These are phyloP conservation scores for Ellobium chinense DNA, from an alignment of 2,888 invertebrate species.

Conservation along the genomic window DNA sequence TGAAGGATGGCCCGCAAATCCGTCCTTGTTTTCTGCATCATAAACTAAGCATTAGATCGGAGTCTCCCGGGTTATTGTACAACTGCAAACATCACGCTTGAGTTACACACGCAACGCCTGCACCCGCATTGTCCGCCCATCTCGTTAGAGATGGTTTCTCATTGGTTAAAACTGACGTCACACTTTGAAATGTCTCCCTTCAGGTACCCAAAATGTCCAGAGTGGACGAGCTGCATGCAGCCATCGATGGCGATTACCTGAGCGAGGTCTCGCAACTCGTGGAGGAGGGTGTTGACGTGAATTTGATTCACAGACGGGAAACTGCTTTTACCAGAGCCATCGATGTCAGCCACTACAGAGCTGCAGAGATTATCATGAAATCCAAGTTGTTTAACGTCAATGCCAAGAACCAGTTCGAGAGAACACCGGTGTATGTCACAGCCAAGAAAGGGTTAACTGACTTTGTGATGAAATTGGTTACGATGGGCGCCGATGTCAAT, in stretches of 20 bases:
- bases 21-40: too few species aligned
- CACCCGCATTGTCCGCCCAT: too few species aligned
- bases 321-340: constrained; percentile 53
- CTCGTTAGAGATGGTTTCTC: too few species aligned
- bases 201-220: too few species aligned
- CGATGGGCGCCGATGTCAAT: constrained; percentile 49
- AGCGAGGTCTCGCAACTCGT: not conserved
- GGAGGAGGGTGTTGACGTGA: constrained; percentile 46
- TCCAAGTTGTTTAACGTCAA: constrained; percentile 46
- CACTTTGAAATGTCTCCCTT: too few species aligned
- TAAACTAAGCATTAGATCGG: too few species aligned
- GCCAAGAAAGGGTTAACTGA: constrained; percentile 40
- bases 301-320: constrained; percentile 40
- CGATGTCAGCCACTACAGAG: constrained; percentile 13
- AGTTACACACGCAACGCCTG: too few species aligned
- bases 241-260: not conserved
- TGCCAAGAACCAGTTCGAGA: constrained; percentile 49
- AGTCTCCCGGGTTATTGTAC: too few species aligned
- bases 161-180: too few species aligned
- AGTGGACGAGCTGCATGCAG: not conserved
- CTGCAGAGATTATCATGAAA: constrained; percentile 40
- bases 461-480: constrained; percentile 39
- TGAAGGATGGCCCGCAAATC: too few species aligned
- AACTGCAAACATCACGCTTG: too few species aligned
- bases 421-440: constrained; percentile 51